Percentiles rank a stretch among this genome's conserved stretches.
Evolutionary conservation across 1,140 invertebrate species (phyloP).

Genomic region (Polyergus mexicanus): DNA sequence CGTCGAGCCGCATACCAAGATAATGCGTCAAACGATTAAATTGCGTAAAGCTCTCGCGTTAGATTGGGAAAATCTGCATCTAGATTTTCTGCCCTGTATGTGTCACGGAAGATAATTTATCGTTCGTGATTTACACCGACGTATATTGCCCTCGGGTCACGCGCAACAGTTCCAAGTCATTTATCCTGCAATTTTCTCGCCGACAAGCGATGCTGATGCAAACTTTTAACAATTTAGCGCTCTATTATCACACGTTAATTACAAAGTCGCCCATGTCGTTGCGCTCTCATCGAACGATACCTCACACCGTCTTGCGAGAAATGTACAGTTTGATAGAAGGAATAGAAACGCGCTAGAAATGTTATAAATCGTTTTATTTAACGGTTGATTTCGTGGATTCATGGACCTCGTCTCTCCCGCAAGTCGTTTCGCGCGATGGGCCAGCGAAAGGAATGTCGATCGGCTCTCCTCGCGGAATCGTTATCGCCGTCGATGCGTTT

Average conservation of each 20-base stretch:
- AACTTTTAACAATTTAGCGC: slow-evolving; percentile 58
- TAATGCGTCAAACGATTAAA: slow-evolving; percentile 48
- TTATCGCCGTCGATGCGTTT: slow-evolving; percentile 54
- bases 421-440: background rate
- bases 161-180: slow-evolving; percentile 32
- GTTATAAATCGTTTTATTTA: slow-evolving; percentile 54
- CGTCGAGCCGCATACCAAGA: background rate
- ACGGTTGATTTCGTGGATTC: slow-evolving; percentile 32
- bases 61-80: slow-evolving; percentile 52
- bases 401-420: slow-evolving; percentile 25
- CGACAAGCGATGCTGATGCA: background rate
- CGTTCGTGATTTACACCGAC: slow-evolving; percentile 47
- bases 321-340: background rate
- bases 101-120: slow-evolving; percentile 49
- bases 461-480: slow-evolving; percentile 36
- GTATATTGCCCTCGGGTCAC: background rate
- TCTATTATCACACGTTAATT: slow-evolving; percentile 47
- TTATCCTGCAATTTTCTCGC: slow-evolving; percentile 50
- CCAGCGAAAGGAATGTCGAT: background rate
- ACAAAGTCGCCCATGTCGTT: slow-evolving; percentile 33
- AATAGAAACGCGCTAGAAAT: background rate
- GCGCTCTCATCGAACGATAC: background rate
- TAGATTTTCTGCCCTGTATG: slow-evolving; percentile 40
- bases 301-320: background rate
- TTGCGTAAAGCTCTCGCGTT: slow-evolving; percentile 26